Evolutionary conservation across 2,888 invertebrate genomes (phyloP), one percentile per base, ranked within the genome.

Genomic region (Sphinx pinastri): DNA sequence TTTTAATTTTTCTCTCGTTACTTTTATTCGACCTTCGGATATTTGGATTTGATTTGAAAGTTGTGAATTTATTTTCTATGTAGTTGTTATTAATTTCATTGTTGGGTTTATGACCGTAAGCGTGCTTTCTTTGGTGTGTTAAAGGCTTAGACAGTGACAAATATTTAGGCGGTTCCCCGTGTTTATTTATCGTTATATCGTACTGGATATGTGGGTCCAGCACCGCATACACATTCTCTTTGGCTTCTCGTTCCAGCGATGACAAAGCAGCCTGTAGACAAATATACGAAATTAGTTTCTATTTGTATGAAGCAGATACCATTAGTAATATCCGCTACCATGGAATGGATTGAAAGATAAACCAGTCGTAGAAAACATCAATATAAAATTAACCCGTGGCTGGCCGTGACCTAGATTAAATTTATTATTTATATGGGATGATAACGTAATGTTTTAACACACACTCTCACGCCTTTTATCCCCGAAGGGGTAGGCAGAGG

Each of bases 171-270:
- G 93, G 93, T 77, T 94, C 93, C 82, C 94, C 94, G 82, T 90
- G 88, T 82, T 94, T 92, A 84, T 93, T 94, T 82, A 94, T 94
- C 78, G 93, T 94, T 86, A 94, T 89, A 85, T 94, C 94, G 86
- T 94, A 94, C 82, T 94, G 94, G 84, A 94, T 91, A 87, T 93
- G 94, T 85, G 94, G 94, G 80, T 94, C 94, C 80, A 94, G 81
- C 77, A 94, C 92, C 88, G 94, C 94, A 89, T 94, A 94, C 73
- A 94, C 94, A 85, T 94, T 94, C 85, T 94, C 94, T 93, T 94
- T 94, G 91, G 94, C 94, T 93, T 92, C 90, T 90, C 85, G 90
- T 87, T 93, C 94, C 89, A 94, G 86, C 86, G 94, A 89, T 83
- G 90, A 83, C 77, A 92, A 85, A 83, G 92, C 91, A 85, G 92